Conservation (phyloP, 2,888 invertebrate species). For the Sinhomidia bicolor region DNA sequence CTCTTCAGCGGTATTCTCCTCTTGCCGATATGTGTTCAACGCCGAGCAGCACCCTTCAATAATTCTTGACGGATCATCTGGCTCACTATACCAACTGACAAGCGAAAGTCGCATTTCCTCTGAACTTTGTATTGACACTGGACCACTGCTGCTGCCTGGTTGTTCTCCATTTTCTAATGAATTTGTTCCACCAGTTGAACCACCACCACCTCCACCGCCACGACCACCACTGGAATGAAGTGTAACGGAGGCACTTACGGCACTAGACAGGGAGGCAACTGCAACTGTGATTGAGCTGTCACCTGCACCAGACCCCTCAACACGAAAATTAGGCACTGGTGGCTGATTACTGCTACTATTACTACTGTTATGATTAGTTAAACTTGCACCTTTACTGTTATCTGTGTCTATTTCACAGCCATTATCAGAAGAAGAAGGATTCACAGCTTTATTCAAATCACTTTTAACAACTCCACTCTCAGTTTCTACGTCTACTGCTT, state of each 20-base stretch:
- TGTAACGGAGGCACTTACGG: constrained; percentile 67
- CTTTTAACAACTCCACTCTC: constrained; percentile 7
- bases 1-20: constrained; percentile 41
- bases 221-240: constrained; percentile 56
- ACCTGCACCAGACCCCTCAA: constrained; percentile 78
- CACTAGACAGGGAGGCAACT: constrained; percentile 69
- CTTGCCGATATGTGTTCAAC: constrained; percentile 68
- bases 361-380: neutral
- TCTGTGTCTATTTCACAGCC: constrained; percentile 4
- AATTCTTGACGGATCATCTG: constrained; percentile 74
- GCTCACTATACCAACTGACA: constrained; percentile 80
- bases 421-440: neutral
- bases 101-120: constrained; percentile 80
- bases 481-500: neutral
- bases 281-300: constrained; percentile 79
- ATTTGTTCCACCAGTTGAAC: constrained; percentile 66
- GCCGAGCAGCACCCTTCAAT: constrained; percentile 72
- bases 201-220: constrained; percentile 20
- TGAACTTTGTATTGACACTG: constrained; percentile 75
- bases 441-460: neutral
- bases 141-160: constrained; percentile 74
- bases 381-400: constrained; percentile 56
- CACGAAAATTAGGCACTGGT: constrained; percentile 79
- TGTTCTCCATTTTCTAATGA: constrained; percentile 72
- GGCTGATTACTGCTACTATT: constrained; percentile 43